Evolutionary conservation across 2,888 invertebrate genomes (phyloP).

Genomic region (Leucophenga maculata): DNA sequence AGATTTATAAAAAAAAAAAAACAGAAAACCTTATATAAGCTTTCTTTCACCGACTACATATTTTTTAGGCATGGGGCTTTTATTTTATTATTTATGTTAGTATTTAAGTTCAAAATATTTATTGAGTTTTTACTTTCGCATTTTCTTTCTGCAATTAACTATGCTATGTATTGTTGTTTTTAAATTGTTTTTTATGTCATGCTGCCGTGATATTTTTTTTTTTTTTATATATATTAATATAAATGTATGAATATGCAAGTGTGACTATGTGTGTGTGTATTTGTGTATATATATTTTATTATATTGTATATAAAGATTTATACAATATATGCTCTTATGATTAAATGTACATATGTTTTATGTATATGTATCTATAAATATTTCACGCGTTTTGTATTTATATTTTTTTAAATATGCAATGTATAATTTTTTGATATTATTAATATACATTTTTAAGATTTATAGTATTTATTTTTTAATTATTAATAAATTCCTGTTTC

Average conservation of each 20-base stretch:
- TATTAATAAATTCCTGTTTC: constrained; percentile 60
- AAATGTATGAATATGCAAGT: background rate
- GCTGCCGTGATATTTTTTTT: background rate
- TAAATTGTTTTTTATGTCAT: background rate
- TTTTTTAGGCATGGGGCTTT: too few species aligned
- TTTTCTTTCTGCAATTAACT: too few species aligned
- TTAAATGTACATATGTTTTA: constrained; percentile 32
- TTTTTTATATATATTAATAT: background rate
- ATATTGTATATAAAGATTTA: constrained; percentile 29
- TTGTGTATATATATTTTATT: constrained; percentile 11
- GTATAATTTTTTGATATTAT: constrained; percentile 47
- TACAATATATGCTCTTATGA: constrained; percentile 13
- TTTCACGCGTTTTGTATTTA: constrained; percentile 36
- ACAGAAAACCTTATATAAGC: too few species aligned
- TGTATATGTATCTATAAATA: constrained; percentile 53
- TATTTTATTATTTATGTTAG: too few species aligned
- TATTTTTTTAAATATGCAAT: constrained; percentile 46
- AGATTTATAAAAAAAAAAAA: too few species aligned
- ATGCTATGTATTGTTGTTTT: background rate
- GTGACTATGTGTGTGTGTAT: constrained; percentile 25
- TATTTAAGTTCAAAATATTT: too few species aligned
- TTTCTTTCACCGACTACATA: too few species aligned
- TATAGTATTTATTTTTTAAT: constrained; percentile 24
- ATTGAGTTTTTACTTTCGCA: too few species aligned
- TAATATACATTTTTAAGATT: background rate